Base-by-base conservation (phyloP, 1,140 invertebrate species). In the Glossosoma conforme region DNA sequence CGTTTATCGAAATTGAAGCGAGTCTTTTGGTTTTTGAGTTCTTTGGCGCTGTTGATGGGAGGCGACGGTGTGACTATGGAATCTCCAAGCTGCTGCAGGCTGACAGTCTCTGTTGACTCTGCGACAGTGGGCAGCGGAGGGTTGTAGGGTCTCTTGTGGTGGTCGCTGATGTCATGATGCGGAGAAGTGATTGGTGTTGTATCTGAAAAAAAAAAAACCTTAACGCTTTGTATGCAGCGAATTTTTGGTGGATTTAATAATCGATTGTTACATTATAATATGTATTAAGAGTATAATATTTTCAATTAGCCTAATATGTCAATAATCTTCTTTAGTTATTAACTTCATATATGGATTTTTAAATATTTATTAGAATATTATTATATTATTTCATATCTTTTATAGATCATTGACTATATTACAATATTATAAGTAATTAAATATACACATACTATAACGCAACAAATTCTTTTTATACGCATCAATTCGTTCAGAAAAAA, bases 101-200 rank as follows among this genome's bases (percentile, higher is more conserved):
- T 69, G 2, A 71, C 68, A 66, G 68, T 73, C 64, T 75, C 72
- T 6, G 69, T 67, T 41, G 68, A 64, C 56, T 74, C 72, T 1
- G 65, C 60, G 15, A 75, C 73, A 4, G 63, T 70, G 60, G 70
- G 66, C 6, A 75, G 61, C 33, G 48, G 49, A 25, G 66, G 61
- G 57, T 72, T n/a, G n/a, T 52, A 44, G 46, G 62, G 22, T 56
- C 58, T 54, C 70, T 69, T 15, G 56, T 65, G 14, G 61, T 62
- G 24, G 28, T 40, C 22, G 35, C 45, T 43, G 52, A 38, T 24
- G 25, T 32, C 22, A 24, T 74, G 70, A 14, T 63, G 69, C 22
- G 72, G 71, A 18, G 71, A 72, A 30, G 69, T 69, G 11, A 65
- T 64, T 47, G 72, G 72, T 17, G 70, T 73, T 21, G 68, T 72